A percentile compares a stretch with the other conserved stretches of the same genome.
Conservation (phyloP, 2,113 vertebrate species). For the Grallaria varia region DNA sequence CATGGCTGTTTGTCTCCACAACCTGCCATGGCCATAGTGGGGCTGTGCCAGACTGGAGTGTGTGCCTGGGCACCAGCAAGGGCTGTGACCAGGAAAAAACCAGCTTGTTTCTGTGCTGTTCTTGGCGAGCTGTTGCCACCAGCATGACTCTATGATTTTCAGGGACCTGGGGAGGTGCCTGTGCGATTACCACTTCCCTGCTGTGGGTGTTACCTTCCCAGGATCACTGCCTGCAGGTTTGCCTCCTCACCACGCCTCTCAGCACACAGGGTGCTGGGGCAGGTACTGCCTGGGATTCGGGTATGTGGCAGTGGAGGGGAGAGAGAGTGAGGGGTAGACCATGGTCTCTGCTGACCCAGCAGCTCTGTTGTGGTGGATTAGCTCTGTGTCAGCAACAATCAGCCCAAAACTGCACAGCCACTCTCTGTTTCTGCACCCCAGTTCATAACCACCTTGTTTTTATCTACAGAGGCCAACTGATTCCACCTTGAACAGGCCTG, state of each 20-base stretch:
- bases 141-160: accelerated
- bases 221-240: not conserved
- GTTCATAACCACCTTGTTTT: not conserved
- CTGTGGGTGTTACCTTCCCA: accelerated
- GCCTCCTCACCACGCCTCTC: not conserved
- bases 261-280: accelerated
- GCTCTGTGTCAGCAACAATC: not conserved
- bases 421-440: accelerated
- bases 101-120: accelerated
- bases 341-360: not conserved
- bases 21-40: not conserved
- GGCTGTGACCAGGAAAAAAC: not conserved
- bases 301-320: not conserved
- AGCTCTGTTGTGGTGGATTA: not conserved
- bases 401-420: not conserved
- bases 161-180: not conserved
- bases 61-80: accelerated
- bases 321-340: not conserved
- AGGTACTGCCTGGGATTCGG: not conserved
- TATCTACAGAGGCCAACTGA: not conserved
- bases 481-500: not conserved
- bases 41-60: not conserved
- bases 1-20: not conserved
- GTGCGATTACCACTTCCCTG: not conserved
- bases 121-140: not conserved